Evolutionary conservation across 2,888 invertebrate species (phyloP).

Genomic region (Dryobotodes eremita): DNA sequence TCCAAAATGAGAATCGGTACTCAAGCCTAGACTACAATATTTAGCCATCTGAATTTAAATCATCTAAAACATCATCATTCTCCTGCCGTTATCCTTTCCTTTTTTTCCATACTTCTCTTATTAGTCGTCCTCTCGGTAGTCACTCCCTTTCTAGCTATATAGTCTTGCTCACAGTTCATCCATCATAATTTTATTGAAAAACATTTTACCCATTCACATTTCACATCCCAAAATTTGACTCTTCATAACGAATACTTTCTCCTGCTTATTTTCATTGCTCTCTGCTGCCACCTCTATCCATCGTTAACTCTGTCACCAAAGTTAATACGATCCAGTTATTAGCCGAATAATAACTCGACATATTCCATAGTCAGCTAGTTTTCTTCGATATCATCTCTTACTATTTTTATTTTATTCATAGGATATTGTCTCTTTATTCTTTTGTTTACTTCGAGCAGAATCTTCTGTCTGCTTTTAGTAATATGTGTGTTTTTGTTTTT

Average conservation of each 20-base stretch:
- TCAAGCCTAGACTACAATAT: neutral
- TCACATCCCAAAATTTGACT: neutral
- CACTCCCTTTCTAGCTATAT: too few species aligned
- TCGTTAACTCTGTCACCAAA: slow-evolving; percentile 71
- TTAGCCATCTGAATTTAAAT: neutral
- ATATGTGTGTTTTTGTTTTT: slow-evolving; percentile 68
- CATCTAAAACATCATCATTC: neutral
- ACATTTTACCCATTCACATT: neutral
- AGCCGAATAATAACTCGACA: slow-evolving; percentile 88
- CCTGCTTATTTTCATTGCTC: neutral
- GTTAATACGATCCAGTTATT: slow-evolving; percentile 89
- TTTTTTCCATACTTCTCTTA: too few species aligned
- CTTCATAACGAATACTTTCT: neutral
- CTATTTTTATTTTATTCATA: slow-evolving; percentile 91
- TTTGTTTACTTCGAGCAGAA: slow-evolving; percentile 84
- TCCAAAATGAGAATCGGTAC: neutral
- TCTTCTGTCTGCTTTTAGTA: slow-evolving; percentile 58
- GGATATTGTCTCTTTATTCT: slow-evolving; percentile 85
- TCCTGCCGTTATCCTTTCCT: too few species aligned
- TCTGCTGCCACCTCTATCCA: slow-evolving; percentile 70
- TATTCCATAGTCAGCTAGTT: slow-evolving; percentile 87
- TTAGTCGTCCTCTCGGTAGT: too few species aligned
- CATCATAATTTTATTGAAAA: neutral
- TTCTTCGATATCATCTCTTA: slow-evolving; percentile 85
- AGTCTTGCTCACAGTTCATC: too few species aligned